Base-by-base conservation (phyloP, 2,113 vertebrate species). In the Odontophorus gujanensis region DNA sequence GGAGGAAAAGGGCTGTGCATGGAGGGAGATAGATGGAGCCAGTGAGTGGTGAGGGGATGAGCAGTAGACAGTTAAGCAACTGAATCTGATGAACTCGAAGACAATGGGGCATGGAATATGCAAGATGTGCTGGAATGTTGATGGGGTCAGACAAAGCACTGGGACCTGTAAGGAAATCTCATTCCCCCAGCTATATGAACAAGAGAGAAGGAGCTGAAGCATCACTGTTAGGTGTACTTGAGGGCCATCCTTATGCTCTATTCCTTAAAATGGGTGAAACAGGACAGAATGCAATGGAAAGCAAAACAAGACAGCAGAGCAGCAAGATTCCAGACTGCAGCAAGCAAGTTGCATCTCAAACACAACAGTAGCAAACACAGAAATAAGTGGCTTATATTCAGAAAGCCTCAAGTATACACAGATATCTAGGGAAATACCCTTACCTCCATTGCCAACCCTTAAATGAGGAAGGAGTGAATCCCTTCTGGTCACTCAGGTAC, bases 1-100 rank as follows among this genome's bases (percentile, higher is more conserved):
- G 95, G 89, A 92, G 84, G 74, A 89, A 90, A 43, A 90, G 81
- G 58, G 73, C 77, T 93, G 81, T 3, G 7, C 89, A 58, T 90
- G 90, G 90, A 81, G 94, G 86, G 86, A 96, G 96, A 95, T 93
- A 61, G 91, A 96, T 95, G 95, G 74, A 87, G 62, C 83, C 13
- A 1, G 69, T 5, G 22, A 61, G 5, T 28, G 62, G 62, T 53
- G 58, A 93, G 48, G 81, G 74, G 32, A 81, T 90, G 92, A 90
- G 51, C 88, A 86, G 72, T 79, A 74, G 57, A 81, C 15, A 9
- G 80, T 83, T 57, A 38, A 83, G 63, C 0, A 0, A 51, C 43
- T 36, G 57, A 94, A 75, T 47, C 43, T 51, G 19, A 86, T 24
- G 63, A 92, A 50, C 26, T 42, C 47, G 43, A 65, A 85, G 82